These are phyloP conservation scores for Drosophila lutescens DNA, from an alignment of 2,888 invertebrate genomes.

Conservation along the genomic window DNA sequence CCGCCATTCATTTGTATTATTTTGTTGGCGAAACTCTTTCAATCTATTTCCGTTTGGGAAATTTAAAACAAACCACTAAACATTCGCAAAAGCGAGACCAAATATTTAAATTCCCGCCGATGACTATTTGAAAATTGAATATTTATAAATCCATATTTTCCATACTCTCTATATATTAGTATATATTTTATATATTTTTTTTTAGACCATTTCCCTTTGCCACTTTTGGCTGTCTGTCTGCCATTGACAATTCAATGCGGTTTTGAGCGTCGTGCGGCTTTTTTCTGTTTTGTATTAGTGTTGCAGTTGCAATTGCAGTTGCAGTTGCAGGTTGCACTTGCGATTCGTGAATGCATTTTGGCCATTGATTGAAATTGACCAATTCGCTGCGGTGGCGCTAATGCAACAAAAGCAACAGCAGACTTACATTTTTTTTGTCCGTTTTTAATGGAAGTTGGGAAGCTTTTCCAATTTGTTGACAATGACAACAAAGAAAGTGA, in stretches of 20 bases:
- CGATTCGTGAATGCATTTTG: constrained; percentile 22
- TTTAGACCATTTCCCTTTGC: constrained; percentile 5
- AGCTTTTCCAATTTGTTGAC: constrained; percentile 32
- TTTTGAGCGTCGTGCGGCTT: constrained; percentile 27
- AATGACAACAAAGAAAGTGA: constrained; percentile 38
- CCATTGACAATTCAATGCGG: constrained; percentile 40
- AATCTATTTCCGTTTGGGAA: background rate
- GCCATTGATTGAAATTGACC: constrained; percentile 44
- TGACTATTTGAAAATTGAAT: constrained; percentile 4
- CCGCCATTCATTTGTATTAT: background rate
- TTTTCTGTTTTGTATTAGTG: constrained; percentile 34
- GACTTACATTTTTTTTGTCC: background rate
- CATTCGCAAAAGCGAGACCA: background rate
- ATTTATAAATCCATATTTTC: constrained; percentile 7
- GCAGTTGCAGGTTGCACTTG: constrained; percentile 14
- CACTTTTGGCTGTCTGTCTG: constrained; percentile 9
- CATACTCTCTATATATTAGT: constrained; percentile 1
- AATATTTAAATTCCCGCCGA: background rate
- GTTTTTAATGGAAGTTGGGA: background rate
- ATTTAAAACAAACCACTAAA: background rate
- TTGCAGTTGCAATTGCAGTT: constrained; percentile 9
- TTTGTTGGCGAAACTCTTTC: background rate
- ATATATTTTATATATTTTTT: background rate
- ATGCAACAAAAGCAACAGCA: constrained; percentile 19
- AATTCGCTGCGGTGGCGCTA: constrained; percentile 32